Percentiles rank a stretch among this genome's conserved stretches.
These are phyloP conservation scores for Mythimna vitellina DNA, from an alignment of 2,888 invertebrate species.

Conservation along the genomic window DNA sequence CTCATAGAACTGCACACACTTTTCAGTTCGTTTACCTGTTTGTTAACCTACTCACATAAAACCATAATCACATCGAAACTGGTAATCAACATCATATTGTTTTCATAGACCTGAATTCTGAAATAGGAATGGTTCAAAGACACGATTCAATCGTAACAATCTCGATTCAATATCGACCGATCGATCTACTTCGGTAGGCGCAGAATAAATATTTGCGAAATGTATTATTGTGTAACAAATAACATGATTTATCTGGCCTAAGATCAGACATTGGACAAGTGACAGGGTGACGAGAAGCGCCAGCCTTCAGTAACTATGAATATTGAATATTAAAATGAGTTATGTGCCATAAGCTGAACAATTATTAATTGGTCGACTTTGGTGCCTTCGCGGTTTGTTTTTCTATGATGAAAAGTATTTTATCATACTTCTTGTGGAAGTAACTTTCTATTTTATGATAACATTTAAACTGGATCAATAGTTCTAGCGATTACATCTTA, in stretches of 20 bases:
- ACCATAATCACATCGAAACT: background rate
- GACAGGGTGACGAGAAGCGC: constrained; percentile 38
- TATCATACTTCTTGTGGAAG: too few relatives aligned
- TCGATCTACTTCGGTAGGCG: constrained; percentile 35
- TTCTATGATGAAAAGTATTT: too few relatives aligned
- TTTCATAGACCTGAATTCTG: background rate
- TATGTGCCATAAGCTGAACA: background rate
- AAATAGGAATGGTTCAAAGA: constrained; percentile 1
- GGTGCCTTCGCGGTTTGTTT: background rate
- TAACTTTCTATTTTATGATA: too few relatives aligned
- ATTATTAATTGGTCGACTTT: background rate
- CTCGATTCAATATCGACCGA: constrained; percentile 8
- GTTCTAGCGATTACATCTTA: too few relatives aligned
- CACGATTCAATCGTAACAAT: constrained; percentile 26
- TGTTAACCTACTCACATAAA: background rate
- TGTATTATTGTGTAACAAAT: constrained; percentile 43
- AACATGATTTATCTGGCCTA: constrained; percentile 44
- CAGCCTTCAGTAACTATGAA: constrained; percentile 9
- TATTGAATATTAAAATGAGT: constrained; percentile 21
- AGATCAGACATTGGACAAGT: constrained; percentile 45
- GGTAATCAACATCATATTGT: background rate
- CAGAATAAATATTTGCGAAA: constrained; percentile 46
- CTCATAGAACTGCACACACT: background rate
- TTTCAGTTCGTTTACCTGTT: background rate
- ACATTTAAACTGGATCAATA: too few relatives aligned